These are phyloP conservation scores for Esox niger DNA, from an alignment of 2,113 vertebrate species.

Conservation along the genomic window DNA sequence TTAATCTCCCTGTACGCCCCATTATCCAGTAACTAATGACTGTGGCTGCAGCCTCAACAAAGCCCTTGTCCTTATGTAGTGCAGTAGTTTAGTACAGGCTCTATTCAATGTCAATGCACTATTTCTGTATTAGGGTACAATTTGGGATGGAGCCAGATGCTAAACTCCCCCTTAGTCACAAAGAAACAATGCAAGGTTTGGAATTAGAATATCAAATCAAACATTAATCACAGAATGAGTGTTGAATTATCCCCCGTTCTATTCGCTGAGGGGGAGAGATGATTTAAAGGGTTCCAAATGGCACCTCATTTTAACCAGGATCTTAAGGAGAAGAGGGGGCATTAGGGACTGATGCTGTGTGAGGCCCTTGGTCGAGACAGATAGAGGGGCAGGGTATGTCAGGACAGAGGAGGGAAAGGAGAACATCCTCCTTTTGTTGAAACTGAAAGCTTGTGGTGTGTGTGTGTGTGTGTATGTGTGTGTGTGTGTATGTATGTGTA, in stretches of 20 bases:
- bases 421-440: slow-evolving; percentile 67
- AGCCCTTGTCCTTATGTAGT: too few species aligned
- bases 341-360: slow-evolving; percentile 13
- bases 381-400: slow-evolving; percentile 43
- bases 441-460: slow-evolving; percentile 60
- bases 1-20: slow-evolving; percentile 71
- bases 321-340: slow-evolving; percentile 19
- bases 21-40: slow-evolving; percentile 77
- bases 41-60: not conserved
- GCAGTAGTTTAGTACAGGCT: too few species aligned
- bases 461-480: slow-evolving; percentile 38
- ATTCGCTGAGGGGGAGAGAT: slow-evolving; percentile 9
- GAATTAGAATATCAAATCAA: slow-evolving; percentile 58
- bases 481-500: slow-evolving; percentile 30
- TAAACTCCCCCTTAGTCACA: slow-evolving; percentile 56
- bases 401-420: not conserved
- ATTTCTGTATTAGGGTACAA: too few species aligned
- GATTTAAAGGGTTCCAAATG: slow-evolving; percentile 1
- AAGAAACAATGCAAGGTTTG: slow-evolving; percentile 50
- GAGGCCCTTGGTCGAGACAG: slow-evolving; percentile 29
- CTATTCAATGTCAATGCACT: too few species aligned
- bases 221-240: slow-evolving; percentile 51
- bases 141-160: slow-evolving; percentile 34
- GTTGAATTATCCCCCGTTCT: slow-evolving; percentile 18
- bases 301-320: too few species aligned